Percentiles rank a stretch among this genome's conserved stretches.
phyloP scores from a whole-genome alignment of 2,113 vertebrate species.

The Chionodraco myersi region DNA sequence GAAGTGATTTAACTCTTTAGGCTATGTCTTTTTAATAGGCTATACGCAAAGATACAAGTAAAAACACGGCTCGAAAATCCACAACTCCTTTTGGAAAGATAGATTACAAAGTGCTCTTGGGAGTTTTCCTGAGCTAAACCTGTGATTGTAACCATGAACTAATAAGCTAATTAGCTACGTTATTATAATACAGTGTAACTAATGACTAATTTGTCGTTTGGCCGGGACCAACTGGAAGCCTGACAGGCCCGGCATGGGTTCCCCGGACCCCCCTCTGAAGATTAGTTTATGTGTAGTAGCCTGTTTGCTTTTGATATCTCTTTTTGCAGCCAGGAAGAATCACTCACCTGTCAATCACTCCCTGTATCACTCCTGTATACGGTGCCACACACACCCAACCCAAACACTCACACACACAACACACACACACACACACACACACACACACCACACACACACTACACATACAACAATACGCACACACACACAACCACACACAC shows the following conservation, averaged over 20 bases:
- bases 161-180: neutral
- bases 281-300: slow-evolving; percentile 9
- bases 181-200: slow-evolving; percentile 7
- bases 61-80: too few relatives aligned
- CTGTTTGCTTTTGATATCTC: slow-evolving; percentile 29
- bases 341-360: slow-evolving; percentile 61
- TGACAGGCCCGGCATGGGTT: slow-evolving; percentile 10
- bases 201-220: neutral
- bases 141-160: neutral
- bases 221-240: slow-evolving; percentile 2
- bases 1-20: neutral
- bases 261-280: slow-evolving; percentile 14
- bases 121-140: too few relatives aligned
- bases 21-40: neutral
- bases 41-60: neutral
- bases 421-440: slow-evolving; percentile 9
- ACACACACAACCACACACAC: neutral
- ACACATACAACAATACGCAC: neutral
- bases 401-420: neutral
- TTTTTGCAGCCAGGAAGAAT: slow-evolving; percentile 13
- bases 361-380: slow-evolving; percentile 4
- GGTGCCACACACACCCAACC: neutral
- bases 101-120: neutral
- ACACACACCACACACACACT: slow-evolving; percentile 10
- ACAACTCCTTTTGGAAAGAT: neutral